Base-by-base conservation (phyloP, 2,888 invertebrate species). In the Amblyjoppa fuscipennis region DNA sequence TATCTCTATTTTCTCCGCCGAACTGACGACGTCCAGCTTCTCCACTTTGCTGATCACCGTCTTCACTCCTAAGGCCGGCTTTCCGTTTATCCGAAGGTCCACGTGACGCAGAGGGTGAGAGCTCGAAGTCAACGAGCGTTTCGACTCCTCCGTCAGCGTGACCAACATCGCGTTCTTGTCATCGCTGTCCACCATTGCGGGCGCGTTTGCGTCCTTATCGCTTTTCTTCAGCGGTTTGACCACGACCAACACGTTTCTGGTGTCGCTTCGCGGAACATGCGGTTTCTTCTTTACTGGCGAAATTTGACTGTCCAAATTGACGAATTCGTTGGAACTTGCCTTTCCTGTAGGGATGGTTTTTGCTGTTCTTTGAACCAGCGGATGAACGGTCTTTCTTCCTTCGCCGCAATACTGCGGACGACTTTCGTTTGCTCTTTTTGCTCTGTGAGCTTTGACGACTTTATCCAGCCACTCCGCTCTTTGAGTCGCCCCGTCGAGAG, bases 81-180 rank as follows among this genome's bases (percentile, higher is more conserved):
- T 86, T 1, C 91, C 92, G 51, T 91, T 90, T 76, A 91, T 89
- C 4, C 87, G 89, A 56, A 91, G 86, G 66, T 91, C 90, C 75
- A 91, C 86, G 69, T 90, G 77, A 20, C 71, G 79, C 20, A 86
- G 75, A n/a, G 78, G 75, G 5, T 38, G 45, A 3, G 71, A 61
- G 31, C 69, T 7, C 1, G 85, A 66, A 3, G 38, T 77, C 53
- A 77, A 49, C 2, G 73, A 28, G 31, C 53, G 80, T 45, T 78
- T 84, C 2, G 81, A 84, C 2, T 84, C 71, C 61, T 87, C 87
- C 2, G 82, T 80, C 1, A 87, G 79, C 9, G 84, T 87, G 20
- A 87, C 82, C 28, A 86, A 51, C 71, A 87, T 76, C 74, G 81
- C 59, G 28, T 74, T 66, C 9, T 49, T 69, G 20, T 82, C 84